These are phyloP conservation scores for Atta texana DNA, from an alignment of 1,140 invertebrate species.

Conservation along the genomic window DNA sequence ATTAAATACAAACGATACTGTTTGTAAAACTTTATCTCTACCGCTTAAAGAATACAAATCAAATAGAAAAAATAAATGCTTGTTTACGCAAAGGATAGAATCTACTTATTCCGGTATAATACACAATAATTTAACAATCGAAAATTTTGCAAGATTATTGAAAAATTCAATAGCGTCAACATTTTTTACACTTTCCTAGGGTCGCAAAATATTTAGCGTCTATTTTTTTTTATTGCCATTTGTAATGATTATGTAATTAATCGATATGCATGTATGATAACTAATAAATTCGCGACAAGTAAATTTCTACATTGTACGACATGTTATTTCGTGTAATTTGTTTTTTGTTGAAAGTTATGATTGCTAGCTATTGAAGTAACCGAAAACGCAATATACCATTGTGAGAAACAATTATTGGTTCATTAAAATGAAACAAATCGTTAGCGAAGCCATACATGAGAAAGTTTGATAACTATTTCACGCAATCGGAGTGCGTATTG, in stretches of 20 bases:
- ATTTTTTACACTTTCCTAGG: background rate
- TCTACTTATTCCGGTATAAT: background rate
- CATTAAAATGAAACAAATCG: constrained; percentile 60
- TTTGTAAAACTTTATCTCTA: background rate
- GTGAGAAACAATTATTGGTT: constrained; percentile 58
- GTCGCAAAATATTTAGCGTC: background rate
- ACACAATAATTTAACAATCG: background rate
- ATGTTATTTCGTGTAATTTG: constrained; percentile 35
- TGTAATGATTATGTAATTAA: constrained; percentile 27
- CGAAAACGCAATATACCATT: constrained; percentile 42
- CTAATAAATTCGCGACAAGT: constrained; percentile 38
- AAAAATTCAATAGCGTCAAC: background rate
- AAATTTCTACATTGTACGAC: constrained; percentile 36
- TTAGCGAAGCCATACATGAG: constrained; percentile 46
- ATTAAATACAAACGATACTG: constrained; percentile 1
- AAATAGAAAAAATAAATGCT: background rate
- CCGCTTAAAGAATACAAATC: background rate
- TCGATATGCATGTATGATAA: constrained; percentile 12
- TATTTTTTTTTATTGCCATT: background rate
- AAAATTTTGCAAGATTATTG: background rate
- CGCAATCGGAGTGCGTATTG: constrained; percentile 27
- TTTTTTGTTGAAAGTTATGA: constrained; percentile 39
- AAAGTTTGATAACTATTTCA: constrained; percentile 57
- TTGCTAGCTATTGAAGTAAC: constrained; percentile 46
- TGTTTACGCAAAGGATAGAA: background rate